These are phyloP conservation scores for Mycetomoellerius zeteki DNA, from an alignment of 1,140 invertebrate species.

Conservation along the genomic window DNA sequence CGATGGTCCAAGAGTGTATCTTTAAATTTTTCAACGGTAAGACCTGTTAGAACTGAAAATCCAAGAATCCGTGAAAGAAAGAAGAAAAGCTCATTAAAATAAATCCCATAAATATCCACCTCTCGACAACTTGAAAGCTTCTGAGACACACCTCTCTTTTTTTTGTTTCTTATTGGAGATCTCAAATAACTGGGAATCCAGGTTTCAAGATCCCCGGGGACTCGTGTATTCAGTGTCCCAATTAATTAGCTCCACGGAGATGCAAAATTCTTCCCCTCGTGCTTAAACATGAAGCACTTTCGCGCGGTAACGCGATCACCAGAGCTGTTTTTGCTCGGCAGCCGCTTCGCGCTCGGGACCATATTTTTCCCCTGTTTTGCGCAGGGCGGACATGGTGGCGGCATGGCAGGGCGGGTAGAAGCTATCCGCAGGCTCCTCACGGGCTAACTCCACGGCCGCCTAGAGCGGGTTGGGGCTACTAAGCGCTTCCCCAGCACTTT, in stretches of 20 bases:
- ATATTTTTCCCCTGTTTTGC: constrained; percentile 75
- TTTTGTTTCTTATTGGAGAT: background rate
- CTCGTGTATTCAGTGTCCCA: constrained; percentile 30
- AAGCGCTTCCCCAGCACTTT: constrained; percentile 82
- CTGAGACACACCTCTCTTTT: background rate
- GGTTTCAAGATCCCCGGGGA: constrained; percentile 32
- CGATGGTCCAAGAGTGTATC: background rate
- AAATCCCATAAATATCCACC: background rate
- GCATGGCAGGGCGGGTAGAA: constrained; percentile 57
- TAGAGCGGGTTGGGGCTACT: constrained; percentile 69
- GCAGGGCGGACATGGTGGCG: constrained; percentile 28
- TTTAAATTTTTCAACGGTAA: constrained; percentile 13
- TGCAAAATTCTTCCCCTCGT: constrained; percentile 31
- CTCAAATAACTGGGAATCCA: constrained; percentile 22
- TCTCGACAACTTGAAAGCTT: background rate
- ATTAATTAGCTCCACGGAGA: constrained; percentile 57
- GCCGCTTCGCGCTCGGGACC: constrained; percentile 36
- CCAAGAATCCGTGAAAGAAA: background rate
- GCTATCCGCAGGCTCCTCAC: constrained; percentile 70
- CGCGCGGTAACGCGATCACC: constrained; percentile 37
- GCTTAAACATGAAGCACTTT: constrained; percentile 57
- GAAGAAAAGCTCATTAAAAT: constrained; percentile 5
- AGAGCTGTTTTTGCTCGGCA: constrained; percentile 41
- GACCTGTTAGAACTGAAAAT: constrained; percentile 10
- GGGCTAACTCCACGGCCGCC: constrained; percentile 67